Conservation (phyloP, 1,140 invertebrate genomes). For the Chelonus insularis region DNA sequence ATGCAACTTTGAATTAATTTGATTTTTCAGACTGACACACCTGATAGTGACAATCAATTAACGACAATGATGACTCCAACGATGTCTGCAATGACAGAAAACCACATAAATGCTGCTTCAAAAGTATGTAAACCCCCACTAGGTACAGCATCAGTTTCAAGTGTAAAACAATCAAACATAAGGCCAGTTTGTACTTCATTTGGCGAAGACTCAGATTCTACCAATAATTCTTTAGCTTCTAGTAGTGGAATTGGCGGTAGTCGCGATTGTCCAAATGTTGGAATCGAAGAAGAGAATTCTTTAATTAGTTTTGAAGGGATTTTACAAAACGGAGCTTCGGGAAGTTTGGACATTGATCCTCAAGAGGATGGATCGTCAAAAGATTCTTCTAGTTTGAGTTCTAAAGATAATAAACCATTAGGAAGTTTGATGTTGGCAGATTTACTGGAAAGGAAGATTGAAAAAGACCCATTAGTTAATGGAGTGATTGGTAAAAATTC, state of each 20-base stretch:
- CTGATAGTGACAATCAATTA: slow-evolving; percentile 47
- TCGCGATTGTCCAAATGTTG: slow-evolving; percentile 53
- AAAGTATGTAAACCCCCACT: slow-evolving; percentile 56
- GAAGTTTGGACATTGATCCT: slow-evolving; percentile 60
- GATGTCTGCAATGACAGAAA: slow-evolving; percentile 42
- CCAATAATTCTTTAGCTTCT: slow-evolving; percentile 63
- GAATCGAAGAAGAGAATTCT: slow-evolving; percentile 65
- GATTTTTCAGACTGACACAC: slow-evolving; percentile 48
- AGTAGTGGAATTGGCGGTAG: slow-evolving; percentile 62
- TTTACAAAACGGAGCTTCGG: slow-evolving; percentile 64
- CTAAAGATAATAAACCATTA: slow-evolving; percentile 56
- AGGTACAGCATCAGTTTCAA: slow-evolving; percentile 55
- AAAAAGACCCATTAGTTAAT: slow-evolving; percentile 66
- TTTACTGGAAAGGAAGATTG: slow-evolving; percentile 67
- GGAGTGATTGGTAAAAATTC: slow-evolving; percentile 65
- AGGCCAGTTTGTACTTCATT: slow-evolving; percentile 49
- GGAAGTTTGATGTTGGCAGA: slow-evolving; percentile 68
- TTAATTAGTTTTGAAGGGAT: slow-evolving; percentile 68
- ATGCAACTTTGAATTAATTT: too few relatives aligned
- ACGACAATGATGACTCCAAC: slow-evolving; percentile 38
- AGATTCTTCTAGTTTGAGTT: slow-evolving; percentile 55
- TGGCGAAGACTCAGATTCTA: slow-evolving; percentile 64
- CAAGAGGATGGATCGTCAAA: slow-evolving; percentile 63
- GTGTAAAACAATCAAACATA: slow-evolving; percentile 36
- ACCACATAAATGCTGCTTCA: slow-evolving; percentile 47